phyloP scores from a whole-genome alignment of 2,888 invertebrate genomes.

The Lasioglossum vierecki region DNA sequence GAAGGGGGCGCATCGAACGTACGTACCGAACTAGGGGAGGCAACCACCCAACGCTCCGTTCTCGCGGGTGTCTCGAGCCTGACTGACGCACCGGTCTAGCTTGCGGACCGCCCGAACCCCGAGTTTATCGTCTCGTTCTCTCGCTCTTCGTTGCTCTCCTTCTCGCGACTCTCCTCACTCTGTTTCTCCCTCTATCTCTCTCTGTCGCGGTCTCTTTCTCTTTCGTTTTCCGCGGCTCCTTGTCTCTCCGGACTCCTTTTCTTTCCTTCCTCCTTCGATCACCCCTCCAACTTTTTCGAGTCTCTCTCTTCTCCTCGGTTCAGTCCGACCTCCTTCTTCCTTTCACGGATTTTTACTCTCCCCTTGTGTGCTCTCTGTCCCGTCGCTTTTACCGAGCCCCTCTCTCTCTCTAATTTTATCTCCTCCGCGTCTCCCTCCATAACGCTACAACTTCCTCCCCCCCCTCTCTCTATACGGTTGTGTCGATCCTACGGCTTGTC shows the following conservation, averaged over 20 bases:
- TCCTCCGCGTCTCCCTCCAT: conserved; percentile 21
- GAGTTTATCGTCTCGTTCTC: conserved; percentile 32
- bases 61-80: conserved; percentile 79
- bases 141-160: conserved; percentile 17
- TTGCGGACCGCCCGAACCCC: conserved; percentile 59
- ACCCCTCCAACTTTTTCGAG: conserved; percentile 3
- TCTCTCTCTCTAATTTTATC: conserved; percentile 53
- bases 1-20: conserved; percentile 66
- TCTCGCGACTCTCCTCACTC: not conserved
- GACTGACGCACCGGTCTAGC: conserved; percentile 77
- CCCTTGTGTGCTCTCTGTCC: conserved; percentile 15
- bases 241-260: not conserved
- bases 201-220: conserved; percentile 5
- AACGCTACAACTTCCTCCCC: not conserved
- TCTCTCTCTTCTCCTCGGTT: not conserved
- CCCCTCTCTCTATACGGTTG: not conserved
- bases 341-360: conserved; percentile 38
- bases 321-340: conserved; percentile 18
- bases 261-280: conserved; percentile 38
- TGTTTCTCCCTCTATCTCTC: conserved; percentile 1
- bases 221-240: not conserved
- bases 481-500: not conserved
- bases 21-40: conserved; percentile 61
- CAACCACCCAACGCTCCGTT: conserved; percentile 68
- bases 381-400: conserved; percentile 19